These are phyloP conservation scores for Drosophila cognata DNA, from an alignment of 2,888 invertebrate genomes.

Conservation along the genomic window DNA sequence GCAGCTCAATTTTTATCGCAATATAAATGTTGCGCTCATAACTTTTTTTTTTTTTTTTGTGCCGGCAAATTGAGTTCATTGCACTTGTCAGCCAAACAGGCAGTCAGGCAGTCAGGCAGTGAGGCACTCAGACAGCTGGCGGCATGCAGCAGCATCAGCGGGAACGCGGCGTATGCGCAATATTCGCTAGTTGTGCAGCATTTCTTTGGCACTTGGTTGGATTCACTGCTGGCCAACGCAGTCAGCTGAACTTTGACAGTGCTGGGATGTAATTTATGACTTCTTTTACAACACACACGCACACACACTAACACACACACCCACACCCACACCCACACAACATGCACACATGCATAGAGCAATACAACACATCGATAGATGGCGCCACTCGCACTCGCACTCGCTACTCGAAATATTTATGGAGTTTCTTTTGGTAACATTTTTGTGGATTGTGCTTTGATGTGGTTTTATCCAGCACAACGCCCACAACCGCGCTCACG, in stretches of 20 bases:
- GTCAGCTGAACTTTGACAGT: constrained; percentile 80
- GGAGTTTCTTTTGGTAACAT: constrained; percentile 78
- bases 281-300: constrained; percentile 77
- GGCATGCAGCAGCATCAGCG: constrained; percentile 56
- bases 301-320: constrained; percentile 24
- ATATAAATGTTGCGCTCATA: constrained; percentile 70
- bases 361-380: constrained; percentile 73
- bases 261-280: constrained; percentile 74
- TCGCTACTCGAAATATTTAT: constrained; percentile 51
- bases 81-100: constrained; percentile 68
- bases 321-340: constrained; percentile 15
- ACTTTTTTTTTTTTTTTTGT: constrained; percentile 30
- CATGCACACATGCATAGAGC: constrained; percentile 11
- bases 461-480: constrained; percentile 72
- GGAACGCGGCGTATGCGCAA: constrained; percentile 77
- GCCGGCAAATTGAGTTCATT: constrained; percentile 74
- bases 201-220: constrained; percentile 78
- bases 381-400: constrained; percentile 71
- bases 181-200: constrained; percentile 81
- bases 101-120: neutral
- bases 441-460: constrained; percentile 69
- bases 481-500: constrained; percentile 37
- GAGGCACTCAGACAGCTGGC: constrained; percentile 47
- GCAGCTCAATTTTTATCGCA: constrained; percentile 62
- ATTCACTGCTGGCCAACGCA: constrained; percentile 57